phyloP scores from a whole-genome alignment of 2,113 vertebrate species.

The Terrapene triunguis region DNA sequence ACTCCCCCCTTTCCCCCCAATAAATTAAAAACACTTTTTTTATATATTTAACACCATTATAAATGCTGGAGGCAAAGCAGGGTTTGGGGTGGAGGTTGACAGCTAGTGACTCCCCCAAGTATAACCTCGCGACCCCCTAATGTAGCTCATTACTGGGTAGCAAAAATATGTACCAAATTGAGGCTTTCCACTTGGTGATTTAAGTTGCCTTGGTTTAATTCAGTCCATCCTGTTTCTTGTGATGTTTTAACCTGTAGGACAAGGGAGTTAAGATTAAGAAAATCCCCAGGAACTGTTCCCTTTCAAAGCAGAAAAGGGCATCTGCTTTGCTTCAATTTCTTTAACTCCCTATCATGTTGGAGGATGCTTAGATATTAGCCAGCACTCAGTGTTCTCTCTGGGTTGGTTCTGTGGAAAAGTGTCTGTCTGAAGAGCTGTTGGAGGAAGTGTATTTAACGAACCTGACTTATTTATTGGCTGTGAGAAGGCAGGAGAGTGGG shows the following conservation, averaged over 20 bases:
- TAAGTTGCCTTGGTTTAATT: neutral
- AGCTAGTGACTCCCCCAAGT: no score
- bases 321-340: neutral
- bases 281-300: no score
- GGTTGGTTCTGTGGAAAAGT: neutral
- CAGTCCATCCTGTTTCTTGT: neutral
- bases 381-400: fast-evolving
- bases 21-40: no score
- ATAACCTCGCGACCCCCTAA: no score
- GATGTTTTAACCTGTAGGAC: neutral
- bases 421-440: neutral
- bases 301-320: neutral
- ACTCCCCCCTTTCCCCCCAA: no score
- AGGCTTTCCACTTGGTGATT: neutral
- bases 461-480: neutral
- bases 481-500: neutral
- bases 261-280: neutral
- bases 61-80: no score
- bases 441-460: neutral
- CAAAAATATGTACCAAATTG: neutral
- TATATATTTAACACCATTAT: no score
- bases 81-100: no score
- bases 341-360: neutral
- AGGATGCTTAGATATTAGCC: neutral
- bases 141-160: neutral